A percentile compares a stretch with the other conserved stretches of the same genome.
These are phyloP conservation scores for Neuroterus valhalla DNA, from an alignment of 1,140 invertebrate genomes.

Conservation along the genomic window DNA sequence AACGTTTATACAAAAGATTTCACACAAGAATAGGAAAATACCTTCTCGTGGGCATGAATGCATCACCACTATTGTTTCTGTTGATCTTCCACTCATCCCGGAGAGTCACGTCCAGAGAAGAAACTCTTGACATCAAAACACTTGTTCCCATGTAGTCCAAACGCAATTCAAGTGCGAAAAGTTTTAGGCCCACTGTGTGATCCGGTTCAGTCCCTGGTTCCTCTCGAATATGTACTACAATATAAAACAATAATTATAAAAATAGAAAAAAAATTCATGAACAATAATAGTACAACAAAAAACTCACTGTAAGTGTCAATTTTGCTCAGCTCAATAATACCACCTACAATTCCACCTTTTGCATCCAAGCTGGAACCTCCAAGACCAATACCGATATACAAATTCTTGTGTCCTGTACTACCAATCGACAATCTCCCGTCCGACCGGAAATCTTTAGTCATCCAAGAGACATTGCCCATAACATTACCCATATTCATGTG, in stretches of 20 bases:
- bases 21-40: constrained; percentile 40
- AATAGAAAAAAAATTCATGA: constrained; percentile 13
- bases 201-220: constrained; percentile 92
- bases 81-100: constrained; percentile 89
- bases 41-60: constrained; percentile 77
- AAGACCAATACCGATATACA: constrained; percentile 91
- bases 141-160: constrained; percentile 98
- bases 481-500: constrained; percentile 99
- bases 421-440: constrained; percentile 94
- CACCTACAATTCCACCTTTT: constrained; percentile 96
- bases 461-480: constrained; percentile 97
- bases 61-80: constrained; percentile 69
- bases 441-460: constrained; percentile 91
- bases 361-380: constrained; percentile 94
- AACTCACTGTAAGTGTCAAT: constrained; percentile 89
- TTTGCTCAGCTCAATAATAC: constrained; percentile 92
- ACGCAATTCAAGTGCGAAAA: constrained; percentile 90
- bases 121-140: constrained; percentile 92
- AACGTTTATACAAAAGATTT: too few species aligned
- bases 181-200: constrained; percentile 89
- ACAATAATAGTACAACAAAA: constrained; percentile 30
- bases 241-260: constrained; percentile 21
- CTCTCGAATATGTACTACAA: constrained; percentile 88
- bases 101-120: constrained; percentile 85
- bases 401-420: constrained; percentile 94